Evolutionary conservation across 2,888 invertebrate genomes (phyloP), one percentile per base, ranked within the genome.

Genomic region (Tricholauxania praeusta): DNA sequence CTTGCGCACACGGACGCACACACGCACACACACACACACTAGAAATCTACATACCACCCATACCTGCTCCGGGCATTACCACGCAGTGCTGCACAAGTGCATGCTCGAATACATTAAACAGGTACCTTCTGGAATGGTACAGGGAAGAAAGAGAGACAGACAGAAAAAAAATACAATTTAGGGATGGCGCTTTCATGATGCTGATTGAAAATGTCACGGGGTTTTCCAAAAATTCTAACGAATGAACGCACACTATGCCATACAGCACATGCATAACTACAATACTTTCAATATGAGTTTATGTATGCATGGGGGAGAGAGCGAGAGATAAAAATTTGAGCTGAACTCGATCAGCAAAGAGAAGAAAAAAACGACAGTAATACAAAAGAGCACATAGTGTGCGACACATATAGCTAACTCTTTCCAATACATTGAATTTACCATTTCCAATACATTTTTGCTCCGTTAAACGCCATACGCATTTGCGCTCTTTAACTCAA

Each of bases 141-240:
- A 28, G 72, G 63, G 63, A 14, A 59, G 53, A 49, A 39, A 53
- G 53, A 53, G 53, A 28, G 7, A 39, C 32, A 67, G 55, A 55
- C 14, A 51, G 28, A 15, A 67, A n/a, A n/a, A 32, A 53, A 17
- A 28, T 12, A 15, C 52, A 71, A 68, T 57, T 60, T 62, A 70
- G 75, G 69, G 72, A 62, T 74, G 59, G 60, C 51, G 59, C 19
- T 53, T 47, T 57, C 47, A 32, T 51, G 67, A 32, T 28, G 66
- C 70, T 67, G 66, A 76, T 71, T 75, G 73, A 74, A 72, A 71
- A 71, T 72, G 48, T 57, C 39, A 75, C 71, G 72, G 72, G 74
- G 73, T 75, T 74, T 76, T 75, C 67, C 74, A 19, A 72, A 73
- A 49, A 71, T 62, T 71, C 74, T 71, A 76, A 76, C 74, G 74